Percentiles rank a stretch among this genome's conserved stretches.
phyloP scores from a whole-genome alignment of 2,888 invertebrate species.

The Hemaris fuciformis region DNA sequence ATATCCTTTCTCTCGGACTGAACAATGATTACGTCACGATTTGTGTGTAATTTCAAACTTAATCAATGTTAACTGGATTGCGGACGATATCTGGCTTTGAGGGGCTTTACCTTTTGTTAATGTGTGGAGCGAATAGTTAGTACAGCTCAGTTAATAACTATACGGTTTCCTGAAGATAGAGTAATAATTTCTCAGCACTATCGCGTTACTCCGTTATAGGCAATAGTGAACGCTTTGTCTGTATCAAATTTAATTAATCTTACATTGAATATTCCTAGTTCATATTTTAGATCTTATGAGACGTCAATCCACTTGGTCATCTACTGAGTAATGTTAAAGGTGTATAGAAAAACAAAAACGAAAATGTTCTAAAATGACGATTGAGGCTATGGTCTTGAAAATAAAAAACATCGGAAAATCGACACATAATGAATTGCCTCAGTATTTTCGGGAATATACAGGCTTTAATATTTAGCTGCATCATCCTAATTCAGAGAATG shows the following conservation, averaged over 20 bases:
- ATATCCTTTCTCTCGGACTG: slow-evolving; percentile 15
- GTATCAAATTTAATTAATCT: background rate
- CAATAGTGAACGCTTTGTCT: too few relatives aligned
- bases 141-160: background rate
- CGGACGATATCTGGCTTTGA: slow-evolving; percentile 27
- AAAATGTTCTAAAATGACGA: too few relatives aligned
- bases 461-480: too few relatives aligned
- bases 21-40: slow-evolving; percentile 19
- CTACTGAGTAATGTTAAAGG: too few relatives aligned
- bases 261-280: background rate
- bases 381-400: too few relatives aligned
- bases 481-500: too few relatives aligned
- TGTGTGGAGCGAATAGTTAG: slow-evolving; percentile 20
- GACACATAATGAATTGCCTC: too few relatives aligned
- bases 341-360: too few relatives aligned
- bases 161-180: slow-evolving; percentile 8
- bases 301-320: too few relatives aligned
- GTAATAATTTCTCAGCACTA: background rate
- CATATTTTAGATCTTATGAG: background rate
- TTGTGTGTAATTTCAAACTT: slow-evolving; percentile 48
- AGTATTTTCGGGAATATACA: too few relatives aligned
- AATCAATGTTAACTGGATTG: slow-evolving; percentile 46
- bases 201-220: background rate
- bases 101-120: slow-evolving; percentile 22
- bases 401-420: too few relatives aligned